These are phyloP conservation scores for Agrilus mali DNA, from an alignment of 2,888 invertebrate genomes.

Conservation along the genomic window DNA sequence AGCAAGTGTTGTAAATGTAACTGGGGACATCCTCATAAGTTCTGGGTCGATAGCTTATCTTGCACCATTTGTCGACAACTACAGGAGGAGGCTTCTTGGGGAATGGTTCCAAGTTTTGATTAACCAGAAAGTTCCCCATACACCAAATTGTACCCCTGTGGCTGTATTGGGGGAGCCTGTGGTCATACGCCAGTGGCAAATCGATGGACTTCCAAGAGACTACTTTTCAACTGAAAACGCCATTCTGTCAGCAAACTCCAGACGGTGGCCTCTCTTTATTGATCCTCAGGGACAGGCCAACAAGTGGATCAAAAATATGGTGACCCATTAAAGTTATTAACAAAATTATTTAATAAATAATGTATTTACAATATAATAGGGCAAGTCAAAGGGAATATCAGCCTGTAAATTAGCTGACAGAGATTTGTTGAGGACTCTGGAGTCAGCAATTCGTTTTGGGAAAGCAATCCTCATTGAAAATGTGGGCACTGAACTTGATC, in stretches of 20 bases:
- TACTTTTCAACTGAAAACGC: constrained; percentile 80
- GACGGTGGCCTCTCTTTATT: constrained; percentile 80
- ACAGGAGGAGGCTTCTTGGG: constrained; percentile 42
- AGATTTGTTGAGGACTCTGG: constrained; percentile 55
- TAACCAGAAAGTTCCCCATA: constrained; percentile 49
- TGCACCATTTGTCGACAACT: constrained; percentile 62
- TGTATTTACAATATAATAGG: constrained; percentile 36
- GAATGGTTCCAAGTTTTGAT: constrained; percentile 44
- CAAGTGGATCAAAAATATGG: constrained; percentile 85
- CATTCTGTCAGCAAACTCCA: constrained; percentile 68
- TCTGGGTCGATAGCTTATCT: constrained; percentile 67
- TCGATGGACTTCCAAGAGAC: constrained; percentile 76
- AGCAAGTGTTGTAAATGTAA: constrained; percentile 41
- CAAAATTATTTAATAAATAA: background rate
- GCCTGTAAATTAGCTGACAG: constrained; percentile 60
- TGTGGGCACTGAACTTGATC: constrained; percentile 73
- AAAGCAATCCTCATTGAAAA: constrained; percentile 72
- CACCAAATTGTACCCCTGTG: constrained; percentile 52
- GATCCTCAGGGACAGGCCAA: constrained; percentile 90
- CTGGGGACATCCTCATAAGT: constrained; percentile 61
- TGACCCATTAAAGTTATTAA: constrained; percentile 24
- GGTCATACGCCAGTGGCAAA: constrained; percentile 67
- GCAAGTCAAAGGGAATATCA: constrained; percentile 55
- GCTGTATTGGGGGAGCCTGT: constrained; percentile 63
- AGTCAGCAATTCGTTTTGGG: constrained; percentile 60